These are phyloP conservation scores for Drosophila austrosaltans DNA, from an alignment of 2,888 invertebrate genomes.

Conservation along the genomic window DNA sequence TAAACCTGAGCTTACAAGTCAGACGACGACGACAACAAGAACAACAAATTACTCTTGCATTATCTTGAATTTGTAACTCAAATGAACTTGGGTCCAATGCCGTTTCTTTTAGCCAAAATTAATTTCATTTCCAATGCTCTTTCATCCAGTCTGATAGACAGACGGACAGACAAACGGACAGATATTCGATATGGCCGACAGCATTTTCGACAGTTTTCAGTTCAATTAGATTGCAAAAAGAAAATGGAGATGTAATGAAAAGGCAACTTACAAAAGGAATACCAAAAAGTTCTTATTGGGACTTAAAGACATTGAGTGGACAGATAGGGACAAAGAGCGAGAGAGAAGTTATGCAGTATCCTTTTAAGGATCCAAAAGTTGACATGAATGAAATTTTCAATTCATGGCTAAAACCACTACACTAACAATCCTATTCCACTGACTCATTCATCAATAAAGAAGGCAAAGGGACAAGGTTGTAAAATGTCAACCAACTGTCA, in stretches of 20 bases:
- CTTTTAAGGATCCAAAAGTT: constrained; percentile 27
- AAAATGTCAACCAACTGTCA: constrained; percentile 59
- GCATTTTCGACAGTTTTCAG: constrained; percentile 46
- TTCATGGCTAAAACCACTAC: constrained; percentile 32
- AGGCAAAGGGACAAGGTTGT: constrained; percentile 39
- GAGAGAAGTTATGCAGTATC: not conserved
- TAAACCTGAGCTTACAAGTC: constrained; percentile 54
- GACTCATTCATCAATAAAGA: constrained; percentile 59
- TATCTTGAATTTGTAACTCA: constrained; percentile 38
- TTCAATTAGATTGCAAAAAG: constrained; percentile 52
- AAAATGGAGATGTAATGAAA: constrained; percentile 38
- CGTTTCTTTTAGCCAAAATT: constrained; percentile 25
- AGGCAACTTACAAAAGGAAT: constrained; percentile 24
- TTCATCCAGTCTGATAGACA: constrained; percentile 31
- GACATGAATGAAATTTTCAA: constrained; percentile 54
- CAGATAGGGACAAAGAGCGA: not conserved
- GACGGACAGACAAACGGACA: not conserved
- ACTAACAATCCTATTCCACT: constrained; percentile 8
- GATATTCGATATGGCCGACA: constrained; percentile 9
- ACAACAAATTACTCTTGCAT: constrained; percentile 56
- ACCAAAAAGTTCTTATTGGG: not conserved
- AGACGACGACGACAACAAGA: constrained; percentile 36
- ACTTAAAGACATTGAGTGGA: not conserved
- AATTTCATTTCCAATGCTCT: constrained; percentile 49
- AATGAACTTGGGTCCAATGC: constrained; percentile 3